Evolutionary conservation across 2,113 vertebrate species (phyloP), one percentile per base, ranked within the genome.

Genomic region (Lamprologus lemairii): DNA sequence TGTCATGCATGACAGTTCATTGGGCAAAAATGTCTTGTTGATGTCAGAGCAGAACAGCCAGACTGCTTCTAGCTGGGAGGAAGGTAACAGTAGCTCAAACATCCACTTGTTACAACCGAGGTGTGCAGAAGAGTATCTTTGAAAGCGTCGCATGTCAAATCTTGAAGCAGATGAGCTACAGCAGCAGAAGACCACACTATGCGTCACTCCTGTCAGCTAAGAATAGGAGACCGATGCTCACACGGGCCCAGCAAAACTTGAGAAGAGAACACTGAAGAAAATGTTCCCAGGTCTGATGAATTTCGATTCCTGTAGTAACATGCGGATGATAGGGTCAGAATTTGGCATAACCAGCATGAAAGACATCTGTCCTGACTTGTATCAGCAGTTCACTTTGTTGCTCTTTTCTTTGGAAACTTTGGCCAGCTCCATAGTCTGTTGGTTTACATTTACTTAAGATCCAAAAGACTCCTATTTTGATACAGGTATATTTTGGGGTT

Each of bases 111-210:
- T 17, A 75, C 68, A 47, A 47, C 21, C 40, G 7, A 26, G 40
- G 21, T 47, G 23, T 47, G 40, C 40, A 75, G 68, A 75, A 75
- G 23, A 75, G 68, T 1, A 47, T 75, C 40, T 47, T 16, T 75
- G 40, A 75, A 47, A 26, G 68, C 0, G 5, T 14, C 0, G 1
- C 68, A 28, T 26, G 40, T 47, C 68, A 75, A 47, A 75, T 17
- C 5, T 47, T 75, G 40, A 47, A 28, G 21, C 40, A 45, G 40
- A 45, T 73, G 40, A 45, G 40, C 40, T 73, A 26, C 68, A 73
- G 40, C 40, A 75, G 40, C 40, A 47, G 68, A 75, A 75, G 68
- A 47, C 40, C 68, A 75, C 68, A 11, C 68, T 45, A 47, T 45
- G 21, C 9, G 1, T 42, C 40, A 45, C 68, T 47, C 68, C 40